Percentiles rank a stretch among this genome's conserved stretches.
Conservation (phyloP, 2,113 vertebrate genomes). For the Bungarus multicinctus region DNA sequence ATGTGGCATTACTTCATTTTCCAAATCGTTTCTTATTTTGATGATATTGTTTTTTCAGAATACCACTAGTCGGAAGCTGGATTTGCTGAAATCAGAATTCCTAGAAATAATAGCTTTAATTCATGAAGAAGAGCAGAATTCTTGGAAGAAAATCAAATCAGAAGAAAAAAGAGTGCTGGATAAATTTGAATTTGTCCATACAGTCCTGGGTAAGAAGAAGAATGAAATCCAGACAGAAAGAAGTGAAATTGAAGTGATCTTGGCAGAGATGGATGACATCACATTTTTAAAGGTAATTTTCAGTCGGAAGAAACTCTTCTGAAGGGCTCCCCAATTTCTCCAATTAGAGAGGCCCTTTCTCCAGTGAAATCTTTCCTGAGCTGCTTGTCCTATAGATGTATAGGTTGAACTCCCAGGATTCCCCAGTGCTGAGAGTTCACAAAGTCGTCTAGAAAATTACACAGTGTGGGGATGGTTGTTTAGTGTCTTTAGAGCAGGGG, state of each 20-base stretch:
- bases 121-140: constrained; percentile 67
- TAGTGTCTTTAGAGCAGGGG: background rate
- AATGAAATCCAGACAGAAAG: constrained; percentile 69
- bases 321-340: background rate
- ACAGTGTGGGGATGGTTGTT: background rate
- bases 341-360: background rate
- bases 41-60: constrained; percentile 66
- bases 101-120: constrained; percentile 78
- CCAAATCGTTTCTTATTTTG: background rate
- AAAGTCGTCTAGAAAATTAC: background rate
- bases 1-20: background rate
- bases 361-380: background rate
- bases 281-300: constrained; percentile 86
- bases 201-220: constrained; percentile 75
- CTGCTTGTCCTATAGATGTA: background rate
- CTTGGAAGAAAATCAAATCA: constrained; percentile 66
- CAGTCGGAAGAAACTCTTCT: background rate
- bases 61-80: constrained; percentile 59
- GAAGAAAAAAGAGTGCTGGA: constrained; percentile 76
- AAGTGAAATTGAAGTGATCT: constrained; percentile 68
- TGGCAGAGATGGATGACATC: constrained; percentile 71
- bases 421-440: background rate
- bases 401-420: background rate
- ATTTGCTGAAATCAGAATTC: constrained; percentile 71
- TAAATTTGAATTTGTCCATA: constrained; percentile 67